Percentiles rank a stretch among this genome's conserved stretches.
These are phyloP conservation scores for Cerastoderma edule DNA, from an alignment of 2,888 invertebrate species.

Conservation along the genomic window DNA sequence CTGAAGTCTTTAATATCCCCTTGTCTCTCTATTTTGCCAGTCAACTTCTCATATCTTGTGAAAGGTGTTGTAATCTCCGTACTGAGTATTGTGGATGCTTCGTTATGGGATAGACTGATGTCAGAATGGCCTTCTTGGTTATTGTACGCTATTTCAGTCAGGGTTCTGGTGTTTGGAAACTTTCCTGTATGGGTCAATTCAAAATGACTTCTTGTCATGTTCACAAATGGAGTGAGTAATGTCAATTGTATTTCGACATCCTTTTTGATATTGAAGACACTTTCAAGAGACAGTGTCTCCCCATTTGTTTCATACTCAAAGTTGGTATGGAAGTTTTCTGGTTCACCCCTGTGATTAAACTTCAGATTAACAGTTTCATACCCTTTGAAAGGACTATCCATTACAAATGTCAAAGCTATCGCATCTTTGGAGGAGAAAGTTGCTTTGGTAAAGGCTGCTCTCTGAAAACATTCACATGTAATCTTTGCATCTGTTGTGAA, in stretches of 20 bases:
- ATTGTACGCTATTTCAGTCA: conserved; percentile 55
- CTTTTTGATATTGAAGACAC: conserved; percentile 52
- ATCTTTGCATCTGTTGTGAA: conserved; percentile 61
- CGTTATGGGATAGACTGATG: conserved; percentile 45
- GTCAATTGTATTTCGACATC: conserved; percentile 48
- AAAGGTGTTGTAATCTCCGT: conserved; percentile 58
- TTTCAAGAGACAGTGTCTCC: conserved; percentile 58
- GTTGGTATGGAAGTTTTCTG: conserved; percentile 56
- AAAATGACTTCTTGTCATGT: conserved; percentile 52
- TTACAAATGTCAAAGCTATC: conserved; percentile 43
- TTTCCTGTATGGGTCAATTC: conserved; percentile 51
- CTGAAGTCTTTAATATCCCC: conserved; percentile 56
- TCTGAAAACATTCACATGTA: conserved; percentile 49
- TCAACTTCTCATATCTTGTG: conserved; percentile 53
- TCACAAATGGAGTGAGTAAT: conserved; percentile 61
- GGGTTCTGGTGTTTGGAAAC: conserved; percentile 51
- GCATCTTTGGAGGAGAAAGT: conserved; percentile 48
- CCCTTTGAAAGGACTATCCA: conserved; percentile 64
- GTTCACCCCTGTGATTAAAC: conserved; percentile 55
- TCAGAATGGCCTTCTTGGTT: conserved; percentile 46
- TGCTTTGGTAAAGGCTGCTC: conserved; percentile 45
- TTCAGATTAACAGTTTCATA: conserved; percentile 62
- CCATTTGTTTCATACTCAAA: conserved; percentile 66
- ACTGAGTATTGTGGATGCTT: conserved; percentile 36
- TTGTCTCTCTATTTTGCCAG: conserved; percentile 44